Conservation (phyloP, 2,113 vertebrate species). For the Callospermophilus lateralis region DNA sequence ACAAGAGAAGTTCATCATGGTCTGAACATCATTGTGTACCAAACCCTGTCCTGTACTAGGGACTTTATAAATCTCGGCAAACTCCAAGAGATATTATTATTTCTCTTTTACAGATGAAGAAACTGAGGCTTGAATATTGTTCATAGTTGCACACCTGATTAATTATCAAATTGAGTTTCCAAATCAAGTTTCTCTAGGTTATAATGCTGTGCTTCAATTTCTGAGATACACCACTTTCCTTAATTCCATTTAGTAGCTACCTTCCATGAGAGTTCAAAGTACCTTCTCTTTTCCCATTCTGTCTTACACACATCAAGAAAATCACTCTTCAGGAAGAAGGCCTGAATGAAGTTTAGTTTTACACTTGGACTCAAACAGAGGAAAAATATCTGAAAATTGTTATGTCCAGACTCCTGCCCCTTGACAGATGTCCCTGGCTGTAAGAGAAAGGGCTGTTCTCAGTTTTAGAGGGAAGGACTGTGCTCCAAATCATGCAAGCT, state of each 20-base stretch:
- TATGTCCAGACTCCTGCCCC: not conserved
- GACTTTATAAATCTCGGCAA: not conserved
- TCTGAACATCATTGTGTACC: not conserved
- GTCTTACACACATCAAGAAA: not conserved
- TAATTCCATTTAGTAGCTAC: not conserved
- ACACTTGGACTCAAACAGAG: not conserved
- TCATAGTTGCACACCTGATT: not conserved
- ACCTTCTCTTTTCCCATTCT: not conserved
- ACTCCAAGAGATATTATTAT: not conserved
- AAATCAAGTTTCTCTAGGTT: not conserved
- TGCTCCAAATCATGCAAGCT: not conserved
- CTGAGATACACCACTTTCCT: not conserved
- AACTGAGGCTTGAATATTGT: not conserved
- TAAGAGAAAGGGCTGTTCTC: not conserved
- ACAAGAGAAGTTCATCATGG: not conserved
- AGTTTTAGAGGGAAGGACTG: not conserved
- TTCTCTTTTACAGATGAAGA: slow-evolving; percentile 30
- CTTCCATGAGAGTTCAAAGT: not conserved
- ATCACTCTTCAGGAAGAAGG: not conserved
- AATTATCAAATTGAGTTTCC: not conserved
- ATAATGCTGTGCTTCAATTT: not conserved
- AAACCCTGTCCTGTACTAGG: not conserved
- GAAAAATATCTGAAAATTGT: not conserved
- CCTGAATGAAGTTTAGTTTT: slow-evolving; percentile 6
- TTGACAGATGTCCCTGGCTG: not conserved